Percentiles rank a stretch among this genome's conserved stretches.
phyloP scores from a whole-genome alignment of 2,888 invertebrate genomes.

The Nemotelus nigrinus region DNA sequence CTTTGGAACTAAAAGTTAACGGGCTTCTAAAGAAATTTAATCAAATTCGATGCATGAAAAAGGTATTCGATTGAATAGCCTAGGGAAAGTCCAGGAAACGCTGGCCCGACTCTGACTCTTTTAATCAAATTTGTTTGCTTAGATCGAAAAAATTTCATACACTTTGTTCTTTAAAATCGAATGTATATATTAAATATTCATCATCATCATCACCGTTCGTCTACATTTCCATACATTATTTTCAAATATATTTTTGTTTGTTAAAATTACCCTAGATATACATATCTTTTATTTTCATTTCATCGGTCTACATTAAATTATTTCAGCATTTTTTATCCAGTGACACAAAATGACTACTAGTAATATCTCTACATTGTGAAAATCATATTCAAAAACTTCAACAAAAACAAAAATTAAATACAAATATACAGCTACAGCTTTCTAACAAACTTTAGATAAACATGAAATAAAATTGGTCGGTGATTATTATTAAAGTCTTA shows the following conservation, averaged over 20 bases:
- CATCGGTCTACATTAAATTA: not conserved
- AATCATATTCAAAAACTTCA: not conserved
- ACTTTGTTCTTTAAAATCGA: constrained; percentile 19
- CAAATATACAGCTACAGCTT: not conserved
- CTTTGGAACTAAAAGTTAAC: too few relatives aligned
- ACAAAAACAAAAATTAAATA: not conserved
- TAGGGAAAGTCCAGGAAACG: too few relatives aligned
- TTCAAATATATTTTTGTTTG: not conserved
- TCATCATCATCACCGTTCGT: constrained; percentile 5
- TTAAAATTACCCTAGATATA: constrained; percentile 36
- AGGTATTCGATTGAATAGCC: too few relatives aligned
- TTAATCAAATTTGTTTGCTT: not conserved
- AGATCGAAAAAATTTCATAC: constrained; percentile 2
- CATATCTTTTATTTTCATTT: not conserved
- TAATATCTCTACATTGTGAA: not conserved
- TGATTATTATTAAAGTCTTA: not conserved
- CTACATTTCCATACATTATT: not conserved
- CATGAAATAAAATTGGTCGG: constrained; percentile 10
- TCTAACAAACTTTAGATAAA: not conserved
- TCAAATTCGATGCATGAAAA: too few relatives aligned
- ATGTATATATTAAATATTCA: constrained; percentile 38
- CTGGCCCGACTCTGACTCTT: too few relatives aligned
- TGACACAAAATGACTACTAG: not conserved
- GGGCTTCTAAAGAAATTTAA: too few relatives aligned
- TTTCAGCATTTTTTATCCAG: constrained; percentile 5